Base-by-base conservation (phyloP, 2,113 vertebrate genomes). In the Microtus pennsylvanicus region DNA sequence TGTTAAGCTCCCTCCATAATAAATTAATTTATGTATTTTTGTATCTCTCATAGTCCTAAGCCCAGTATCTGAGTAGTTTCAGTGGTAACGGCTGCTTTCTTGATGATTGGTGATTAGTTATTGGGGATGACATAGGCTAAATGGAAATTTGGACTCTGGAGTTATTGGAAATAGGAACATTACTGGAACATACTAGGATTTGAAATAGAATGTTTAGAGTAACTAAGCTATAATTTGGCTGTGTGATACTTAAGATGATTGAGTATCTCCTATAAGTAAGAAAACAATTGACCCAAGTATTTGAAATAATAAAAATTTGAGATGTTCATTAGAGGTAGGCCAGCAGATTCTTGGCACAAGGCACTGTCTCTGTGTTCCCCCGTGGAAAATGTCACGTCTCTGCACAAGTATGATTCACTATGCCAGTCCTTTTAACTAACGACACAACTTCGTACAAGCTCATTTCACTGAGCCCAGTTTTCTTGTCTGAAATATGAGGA, bases 81-180 rank as follows among this genome's bases (percentile, higher is more conserved):
- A 93, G 21, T 70, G 55, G 50, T 50, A 35, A 52, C 78, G 90
- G 74, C 78, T 95, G 93, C 42, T 91, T 70, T 82, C 50, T 70
- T 87, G 89, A 77, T 97, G 61, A 70, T 42, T 94, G 21, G 38
- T 94, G 69, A 94, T 96, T 87, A 95, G 72, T 88, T 96, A 80
- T 52, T 95, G 80, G 45, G 81, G 42, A 89, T 55, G 65, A 45
- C 50, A 8, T 65, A 12, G 28, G 28, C 22, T 47, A 12, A 89
- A 11, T 58, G 10, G 77, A 47, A 33, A 94, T 82, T 80, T 94
- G 89, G 52, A 93, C 30, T 58, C 12, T 75, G 47, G 91, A 6
- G n/a, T 58, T 74, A 3, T 35, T 92, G 72, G 50, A 24, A 85
- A 47, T 47, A 61, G 63, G 26, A 70, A 58, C 30, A 33, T 76